These are phyloP conservation scores for Panthera uncia DNA, from an alignment of 2,113 vertebrate species.

Conservation along the genomic window DNA sequence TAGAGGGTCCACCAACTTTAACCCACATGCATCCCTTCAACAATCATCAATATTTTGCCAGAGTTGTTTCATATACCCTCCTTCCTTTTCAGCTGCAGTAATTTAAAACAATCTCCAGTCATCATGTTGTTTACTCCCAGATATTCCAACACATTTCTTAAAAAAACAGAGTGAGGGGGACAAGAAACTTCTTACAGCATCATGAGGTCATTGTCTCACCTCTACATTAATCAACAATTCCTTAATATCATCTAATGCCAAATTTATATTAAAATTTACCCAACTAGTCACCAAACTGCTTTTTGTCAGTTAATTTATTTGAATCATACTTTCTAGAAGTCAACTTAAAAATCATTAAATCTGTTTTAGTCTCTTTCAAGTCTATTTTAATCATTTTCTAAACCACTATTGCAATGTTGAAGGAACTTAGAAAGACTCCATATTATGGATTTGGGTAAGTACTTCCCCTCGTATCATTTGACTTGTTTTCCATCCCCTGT, in stretches of 20 bases:
- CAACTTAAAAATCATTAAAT: background rate
- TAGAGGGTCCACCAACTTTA: background rate
- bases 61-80: background rate
- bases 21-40: background rate
- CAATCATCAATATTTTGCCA: background rate
- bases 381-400: background rate
- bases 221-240: background rate
- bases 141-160: background rate
- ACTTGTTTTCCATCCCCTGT: background rate
- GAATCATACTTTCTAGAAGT: background rate
- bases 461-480: background rate
- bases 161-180: background rate
- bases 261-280: background rate
- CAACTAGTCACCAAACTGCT: background rate
- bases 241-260: background rate
- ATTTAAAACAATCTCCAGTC: background rate
- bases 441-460: background rate
- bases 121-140: background rate
- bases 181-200: background rate
- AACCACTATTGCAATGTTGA: background rate
- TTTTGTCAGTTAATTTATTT: background rate
- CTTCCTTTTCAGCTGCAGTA: background rate
- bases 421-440: background rate
- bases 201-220: background rate
- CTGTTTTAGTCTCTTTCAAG: background rate